Evolutionary conservation across 1,140 invertebrate genomes (phyloP).

Genomic region (Penaeus japonicus): DNA sequence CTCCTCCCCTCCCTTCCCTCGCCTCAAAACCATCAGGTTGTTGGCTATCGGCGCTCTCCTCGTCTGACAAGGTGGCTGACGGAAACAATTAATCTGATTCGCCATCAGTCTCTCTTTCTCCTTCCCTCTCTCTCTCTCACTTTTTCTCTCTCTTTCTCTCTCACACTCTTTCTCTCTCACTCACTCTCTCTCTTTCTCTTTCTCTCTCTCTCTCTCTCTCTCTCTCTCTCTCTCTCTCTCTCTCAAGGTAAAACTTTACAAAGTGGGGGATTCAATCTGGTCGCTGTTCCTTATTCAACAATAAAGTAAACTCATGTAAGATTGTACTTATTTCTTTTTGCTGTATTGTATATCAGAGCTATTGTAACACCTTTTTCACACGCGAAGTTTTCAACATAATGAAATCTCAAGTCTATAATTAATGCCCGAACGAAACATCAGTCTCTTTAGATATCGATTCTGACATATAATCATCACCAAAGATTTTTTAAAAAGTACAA

Average conservation of each 20-base stretch:
- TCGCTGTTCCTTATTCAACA: background rate
- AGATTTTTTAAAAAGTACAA: no score
- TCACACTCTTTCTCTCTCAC: conserved; percentile 1
- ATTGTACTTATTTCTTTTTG: background rate
- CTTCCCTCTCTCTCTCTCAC: background rate
- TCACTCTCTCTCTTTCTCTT: background rate
- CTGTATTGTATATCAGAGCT: no score
- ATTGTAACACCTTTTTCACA: no score
- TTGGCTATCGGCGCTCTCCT: no score
- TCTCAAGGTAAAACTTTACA: no score
- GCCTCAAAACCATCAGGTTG: background rate
- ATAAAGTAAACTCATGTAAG: background rate
- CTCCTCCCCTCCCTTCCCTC: background rate
- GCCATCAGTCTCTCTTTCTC: background rate
- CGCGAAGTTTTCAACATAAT: no score
- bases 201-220: background rate
- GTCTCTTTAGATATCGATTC: no score
- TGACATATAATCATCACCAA: no score
- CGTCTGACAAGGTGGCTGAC: no score
- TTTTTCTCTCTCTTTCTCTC: conserved; percentile 2
- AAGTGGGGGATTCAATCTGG: no score
- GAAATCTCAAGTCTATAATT: no score
- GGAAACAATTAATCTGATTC: background rate
- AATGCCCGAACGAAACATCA: no score
- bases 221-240: background rate